These are phyloP conservation scores for Scaptodrosophila latifasciaeformis DNA, from an alignment of 2,888 invertebrate species.

Conservation along the genomic window DNA sequence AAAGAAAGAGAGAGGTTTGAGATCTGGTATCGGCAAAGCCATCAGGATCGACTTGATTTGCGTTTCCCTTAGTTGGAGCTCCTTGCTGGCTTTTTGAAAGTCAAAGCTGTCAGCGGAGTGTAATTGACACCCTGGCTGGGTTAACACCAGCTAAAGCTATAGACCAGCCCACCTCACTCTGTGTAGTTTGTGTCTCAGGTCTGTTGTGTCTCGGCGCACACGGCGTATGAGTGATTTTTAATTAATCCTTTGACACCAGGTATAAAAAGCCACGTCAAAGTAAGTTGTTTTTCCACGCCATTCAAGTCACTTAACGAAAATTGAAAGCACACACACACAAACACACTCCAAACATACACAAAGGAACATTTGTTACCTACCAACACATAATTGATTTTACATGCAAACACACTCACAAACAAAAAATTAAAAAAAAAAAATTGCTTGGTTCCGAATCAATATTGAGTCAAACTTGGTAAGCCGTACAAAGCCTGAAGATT, in stretches of 20 bases:
- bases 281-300: neutral
- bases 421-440: neutral
- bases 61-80: neutral
- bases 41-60: neutral
- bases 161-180: neutral
- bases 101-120: constrained; percentile 10
- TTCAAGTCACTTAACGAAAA: neutral
- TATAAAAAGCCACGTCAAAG: constrained; percentile 18
- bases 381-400: constrained; percentile 5
- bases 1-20: no score
- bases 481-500: no score
- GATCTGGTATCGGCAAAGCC: neutral
- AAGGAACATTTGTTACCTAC: no score
- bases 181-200: neutral
- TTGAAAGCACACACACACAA: neutral
- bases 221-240: constrained; percentile 23
- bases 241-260: constrained; percentile 24
- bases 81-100: neutral
- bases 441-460: neutral
- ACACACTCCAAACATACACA: neutral
- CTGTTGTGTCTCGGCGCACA: neutral
- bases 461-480: no score
- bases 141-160: neutral
- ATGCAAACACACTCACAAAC: neutral
- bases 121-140: constrained; percentile 11